A percentile compares a stretch with the other conserved stretches of the same genome.
Conservation (phyloP, 1,140 invertebrate species). For the Lepidurus packardi region DNA sequence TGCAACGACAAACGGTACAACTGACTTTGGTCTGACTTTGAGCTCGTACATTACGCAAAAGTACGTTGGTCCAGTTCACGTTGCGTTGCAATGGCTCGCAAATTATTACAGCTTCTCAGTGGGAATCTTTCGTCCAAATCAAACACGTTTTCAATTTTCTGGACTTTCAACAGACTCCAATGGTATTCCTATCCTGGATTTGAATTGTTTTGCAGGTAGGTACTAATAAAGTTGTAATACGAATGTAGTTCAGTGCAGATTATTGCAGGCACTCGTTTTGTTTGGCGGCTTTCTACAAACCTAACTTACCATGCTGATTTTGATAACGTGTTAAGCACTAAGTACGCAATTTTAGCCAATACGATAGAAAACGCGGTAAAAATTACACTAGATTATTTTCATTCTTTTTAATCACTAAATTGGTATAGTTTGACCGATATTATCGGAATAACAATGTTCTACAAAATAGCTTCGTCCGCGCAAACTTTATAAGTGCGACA, state of each 20-base stretch:
- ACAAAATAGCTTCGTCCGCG: neutral
- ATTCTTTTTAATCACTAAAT: neutral
- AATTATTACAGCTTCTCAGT: neutral
- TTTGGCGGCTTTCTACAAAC: neutral
- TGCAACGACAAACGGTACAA: neutral
- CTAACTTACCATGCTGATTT: neutral
- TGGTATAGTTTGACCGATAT: neutral
- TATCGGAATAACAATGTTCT: neutral
- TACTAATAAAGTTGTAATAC: neutral
- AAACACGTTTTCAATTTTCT: neutral
- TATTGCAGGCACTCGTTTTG: neutral
- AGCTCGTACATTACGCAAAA: neutral
- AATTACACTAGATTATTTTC: neutral
- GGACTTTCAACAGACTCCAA: neutral
- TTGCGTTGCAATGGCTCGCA: neutral
- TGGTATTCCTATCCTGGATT: neutral
- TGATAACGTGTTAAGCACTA: neutral
- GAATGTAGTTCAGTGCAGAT: neutral
- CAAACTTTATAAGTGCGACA: neutral
- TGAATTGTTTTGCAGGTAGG: neutral
- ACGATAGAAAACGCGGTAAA: neutral
- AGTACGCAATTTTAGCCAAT: neutral
- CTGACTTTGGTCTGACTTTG: neutral
- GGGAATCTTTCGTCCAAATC: neutral
- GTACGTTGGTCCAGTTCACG: neutral